Percentiles rank a stretch among this genome's conserved stretches.
These are phyloP conservation scores for Nemopilema nomurai DNA, from an alignment of 30 jellyfish, hydroid and myxozoan species.

Conservation along the genomic window DNA sequence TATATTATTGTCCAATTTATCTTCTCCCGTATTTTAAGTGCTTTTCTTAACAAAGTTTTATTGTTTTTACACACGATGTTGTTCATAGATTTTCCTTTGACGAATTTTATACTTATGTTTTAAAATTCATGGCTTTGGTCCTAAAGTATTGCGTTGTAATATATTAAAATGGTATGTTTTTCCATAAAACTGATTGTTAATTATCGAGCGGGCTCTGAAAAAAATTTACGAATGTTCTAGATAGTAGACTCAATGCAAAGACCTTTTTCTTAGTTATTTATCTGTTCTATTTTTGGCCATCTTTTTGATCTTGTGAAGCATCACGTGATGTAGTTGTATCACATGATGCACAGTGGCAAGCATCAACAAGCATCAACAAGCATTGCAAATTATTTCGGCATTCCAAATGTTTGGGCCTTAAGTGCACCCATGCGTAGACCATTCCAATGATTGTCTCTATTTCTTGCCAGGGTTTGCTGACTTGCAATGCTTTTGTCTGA, in stretches of 20 bases:
- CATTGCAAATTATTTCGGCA: too few species aligned
- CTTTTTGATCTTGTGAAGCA: not conserved
- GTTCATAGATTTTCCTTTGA: not conserved
- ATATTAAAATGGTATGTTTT: not conserved
- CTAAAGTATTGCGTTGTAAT: not conserved
- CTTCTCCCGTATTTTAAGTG: not conserved
- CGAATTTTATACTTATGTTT: not conserved
- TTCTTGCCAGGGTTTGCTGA: too few species aligned
- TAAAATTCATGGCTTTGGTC: not conserved
- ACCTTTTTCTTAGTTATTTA: too few species aligned
- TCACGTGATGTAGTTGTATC: too few species aligned
- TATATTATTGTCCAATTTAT: not conserved
- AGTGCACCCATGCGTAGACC: not conserved
- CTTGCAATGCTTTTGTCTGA: too few species aligned
- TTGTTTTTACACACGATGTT: not conserved
- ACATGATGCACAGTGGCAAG: too few species aligned
- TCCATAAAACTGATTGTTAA: not conserved
- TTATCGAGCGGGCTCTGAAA: not conserved
- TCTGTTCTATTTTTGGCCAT: not conserved
- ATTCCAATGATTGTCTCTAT: not conserved
- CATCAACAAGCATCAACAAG: too few species aligned
- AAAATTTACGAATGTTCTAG: not conserved
- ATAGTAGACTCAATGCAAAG: too few species aligned
- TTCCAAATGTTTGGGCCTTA: not conserved
- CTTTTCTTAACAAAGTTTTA: not conserved